Evolutionary conservation across 2,888 invertebrate species (phyloP).

Genomic region (Polydrusus tereticollis): DNA sequence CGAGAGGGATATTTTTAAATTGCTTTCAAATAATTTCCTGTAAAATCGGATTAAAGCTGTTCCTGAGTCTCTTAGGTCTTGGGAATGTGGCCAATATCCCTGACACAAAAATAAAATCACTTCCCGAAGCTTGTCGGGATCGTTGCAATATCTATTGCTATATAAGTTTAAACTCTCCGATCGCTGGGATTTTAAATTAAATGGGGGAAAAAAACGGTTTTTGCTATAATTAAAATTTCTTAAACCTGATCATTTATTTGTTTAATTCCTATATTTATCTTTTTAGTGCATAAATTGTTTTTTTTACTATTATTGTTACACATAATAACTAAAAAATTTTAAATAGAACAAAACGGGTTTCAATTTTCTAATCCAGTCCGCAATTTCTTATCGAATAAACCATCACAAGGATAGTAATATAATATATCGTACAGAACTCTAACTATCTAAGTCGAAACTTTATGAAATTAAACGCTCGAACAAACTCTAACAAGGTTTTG

Average conservation of each 20-base stretch:
- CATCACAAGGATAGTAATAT: not conserved
- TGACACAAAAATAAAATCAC: conserved; percentile 10
- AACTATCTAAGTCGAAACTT: conserved; percentile 3
- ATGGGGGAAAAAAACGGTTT: no score
- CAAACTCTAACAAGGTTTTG: not conserved
- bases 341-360: not conserved
- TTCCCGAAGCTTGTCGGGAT: conserved; percentile 2
- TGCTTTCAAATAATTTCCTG: conserved; percentile 15
- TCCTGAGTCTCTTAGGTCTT: conserved; percentile 2
- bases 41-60: conserved; percentile 11
- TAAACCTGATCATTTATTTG: no score
- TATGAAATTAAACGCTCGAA: not conserved
- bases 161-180: not conserved
- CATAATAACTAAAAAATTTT: no score
- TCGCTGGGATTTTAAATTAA: not conserved
- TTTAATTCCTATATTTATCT: no score
- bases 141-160: conserved; percentile 1
- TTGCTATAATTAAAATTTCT: no score
- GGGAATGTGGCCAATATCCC: conserved; percentile 15
- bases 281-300: no score
- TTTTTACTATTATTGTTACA: no score
- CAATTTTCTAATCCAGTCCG: not conserved
- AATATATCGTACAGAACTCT: not conserved
- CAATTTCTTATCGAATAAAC: not conserved
- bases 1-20: conserved; percentile 9